Evolutionary conservation across 2,113 vertebrate species (phyloP).

Genomic region (Verasper variegatus): DNA sequence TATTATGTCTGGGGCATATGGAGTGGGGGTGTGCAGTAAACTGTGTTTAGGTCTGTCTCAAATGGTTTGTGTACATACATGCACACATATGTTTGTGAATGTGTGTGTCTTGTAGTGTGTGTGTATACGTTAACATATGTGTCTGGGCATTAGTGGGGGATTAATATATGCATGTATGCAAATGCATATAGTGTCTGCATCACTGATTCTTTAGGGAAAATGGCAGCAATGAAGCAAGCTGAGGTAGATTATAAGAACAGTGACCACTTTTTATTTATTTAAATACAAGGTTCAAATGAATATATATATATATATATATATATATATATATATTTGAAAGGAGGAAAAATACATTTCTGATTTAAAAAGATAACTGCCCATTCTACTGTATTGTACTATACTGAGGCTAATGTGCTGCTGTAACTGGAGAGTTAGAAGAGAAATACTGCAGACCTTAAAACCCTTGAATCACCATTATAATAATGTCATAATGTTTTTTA

Average conservation of each 20-base stretch:
- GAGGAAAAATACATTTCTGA: background rate
- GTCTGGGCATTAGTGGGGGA: constrained; percentile 52
- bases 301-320: background rate
- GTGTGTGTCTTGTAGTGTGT: constrained; percentile 19
- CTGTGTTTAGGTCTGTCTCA: constrained; percentile 54
- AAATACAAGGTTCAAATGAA: background rate
- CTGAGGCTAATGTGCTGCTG: constrained; percentile 1
- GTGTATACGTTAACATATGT: constrained; percentile 48
- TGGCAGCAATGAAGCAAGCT: constrained; percentile 22
- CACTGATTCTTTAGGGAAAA: constrained; percentile 50
- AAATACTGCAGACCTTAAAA: background rate
- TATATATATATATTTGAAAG: background rate
- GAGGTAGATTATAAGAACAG: background rate
- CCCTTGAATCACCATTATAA: background rate
- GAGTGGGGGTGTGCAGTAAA: constrained; percentile 56
- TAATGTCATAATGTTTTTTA: background rate
- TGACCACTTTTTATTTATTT: constrained; percentile 6
- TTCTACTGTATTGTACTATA: background rate
- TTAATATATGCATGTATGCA: constrained; percentile 72
- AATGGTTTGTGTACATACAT: constrained; percentile 56
- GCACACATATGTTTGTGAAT: constrained; percentile 55
- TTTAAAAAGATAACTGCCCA: background rate
- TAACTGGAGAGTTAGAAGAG: background rate
- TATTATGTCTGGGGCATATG: constrained; percentile 74
- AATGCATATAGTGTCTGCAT: constrained; percentile 61